Conservation (phyloP, 2,797 vertebrate genomes). For the Ciconia nigra region DNA sequence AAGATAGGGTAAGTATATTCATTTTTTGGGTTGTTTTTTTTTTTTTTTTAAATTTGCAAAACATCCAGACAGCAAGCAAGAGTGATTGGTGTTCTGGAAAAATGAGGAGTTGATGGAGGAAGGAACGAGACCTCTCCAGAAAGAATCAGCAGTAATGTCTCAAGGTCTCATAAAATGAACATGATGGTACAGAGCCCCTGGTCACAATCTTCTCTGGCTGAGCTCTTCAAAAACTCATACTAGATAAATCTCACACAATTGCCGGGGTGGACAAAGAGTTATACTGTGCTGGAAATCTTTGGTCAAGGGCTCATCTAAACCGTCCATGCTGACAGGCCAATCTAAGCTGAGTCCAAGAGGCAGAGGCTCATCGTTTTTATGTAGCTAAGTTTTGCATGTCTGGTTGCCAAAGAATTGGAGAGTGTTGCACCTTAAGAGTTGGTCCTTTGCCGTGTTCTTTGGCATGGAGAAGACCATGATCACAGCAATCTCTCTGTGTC, state of each 20-base stretch:
- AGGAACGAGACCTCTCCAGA: neutral
- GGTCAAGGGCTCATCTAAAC: neutral
- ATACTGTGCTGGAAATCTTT: neutral
- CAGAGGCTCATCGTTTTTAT: neutral
- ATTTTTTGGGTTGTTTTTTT: neutral
- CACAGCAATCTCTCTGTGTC: neutral
- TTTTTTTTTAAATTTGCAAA: neutral
- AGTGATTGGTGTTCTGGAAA: neutral
- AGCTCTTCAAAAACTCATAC: neutral
- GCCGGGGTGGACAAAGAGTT: neutral
- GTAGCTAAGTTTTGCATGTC: neutral
- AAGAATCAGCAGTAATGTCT: neutral
- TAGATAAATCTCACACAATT: neutral
- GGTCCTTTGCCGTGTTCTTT: neutral
- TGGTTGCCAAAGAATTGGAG: neutral
- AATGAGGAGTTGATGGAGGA: neutral
- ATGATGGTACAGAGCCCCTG: rapidly evolving
- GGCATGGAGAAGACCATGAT: neutral
- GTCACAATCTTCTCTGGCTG: neutral
- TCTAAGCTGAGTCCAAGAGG: neutral
- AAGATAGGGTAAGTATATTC: neutral
- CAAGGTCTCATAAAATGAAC: neutral
- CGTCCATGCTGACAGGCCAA: neutral
- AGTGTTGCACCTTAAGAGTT: neutral
- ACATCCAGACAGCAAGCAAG: neutral